These are phyloP conservation scores for Nymphicus hollandicus DNA, from an alignment of 2,113 vertebrate species.

Conservation along the genomic window DNA sequence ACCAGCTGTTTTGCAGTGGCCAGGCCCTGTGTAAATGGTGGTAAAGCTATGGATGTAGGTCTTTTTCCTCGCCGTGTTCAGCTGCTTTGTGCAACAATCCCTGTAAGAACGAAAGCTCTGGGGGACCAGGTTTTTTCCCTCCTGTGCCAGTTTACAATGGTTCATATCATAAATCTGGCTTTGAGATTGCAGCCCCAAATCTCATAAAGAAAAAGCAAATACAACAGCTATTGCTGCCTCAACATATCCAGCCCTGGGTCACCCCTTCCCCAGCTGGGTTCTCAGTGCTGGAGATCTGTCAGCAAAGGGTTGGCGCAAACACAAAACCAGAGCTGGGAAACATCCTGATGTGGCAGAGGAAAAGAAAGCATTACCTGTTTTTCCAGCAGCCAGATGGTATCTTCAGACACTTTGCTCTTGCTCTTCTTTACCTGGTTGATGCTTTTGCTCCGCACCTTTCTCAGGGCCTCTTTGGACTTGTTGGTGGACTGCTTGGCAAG, in stretches of 20 bases:
- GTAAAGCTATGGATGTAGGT: not conserved
- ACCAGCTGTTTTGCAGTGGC: not conserved
- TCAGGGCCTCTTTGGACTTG: constrained; percentile 91
- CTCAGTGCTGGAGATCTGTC: not conserved
- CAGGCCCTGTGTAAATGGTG: not conserved
- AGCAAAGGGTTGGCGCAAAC: not conserved
- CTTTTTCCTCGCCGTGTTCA: not conserved
- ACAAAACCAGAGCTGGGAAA: not conserved
- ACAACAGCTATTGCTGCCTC: not conserved
- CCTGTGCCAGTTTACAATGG: not conserved
- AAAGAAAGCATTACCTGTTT: constrained; percentile 83
- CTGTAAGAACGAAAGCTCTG: rapidly evolving
- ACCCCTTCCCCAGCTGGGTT: not conserved
- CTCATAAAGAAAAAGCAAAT: not conserved
- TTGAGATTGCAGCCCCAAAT: not conserved
- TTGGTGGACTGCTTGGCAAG: constrained; percentile 91
- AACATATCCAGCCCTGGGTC: not conserved
- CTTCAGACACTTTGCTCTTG: constrained; percentile 87
- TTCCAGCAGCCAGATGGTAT: constrained; percentile 87
- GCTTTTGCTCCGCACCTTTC: constrained; percentile 81
- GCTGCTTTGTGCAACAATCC: not conserved
- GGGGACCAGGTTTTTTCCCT: not conserved
- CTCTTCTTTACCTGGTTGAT: constrained; percentile 83
- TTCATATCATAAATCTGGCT: not conserved
- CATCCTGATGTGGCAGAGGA: not conserved